These are phyloP conservation scores for Momotus momota DNA, from an alignment of 2,797 vertebrate genomes.

Conservation along the genomic window DNA sequence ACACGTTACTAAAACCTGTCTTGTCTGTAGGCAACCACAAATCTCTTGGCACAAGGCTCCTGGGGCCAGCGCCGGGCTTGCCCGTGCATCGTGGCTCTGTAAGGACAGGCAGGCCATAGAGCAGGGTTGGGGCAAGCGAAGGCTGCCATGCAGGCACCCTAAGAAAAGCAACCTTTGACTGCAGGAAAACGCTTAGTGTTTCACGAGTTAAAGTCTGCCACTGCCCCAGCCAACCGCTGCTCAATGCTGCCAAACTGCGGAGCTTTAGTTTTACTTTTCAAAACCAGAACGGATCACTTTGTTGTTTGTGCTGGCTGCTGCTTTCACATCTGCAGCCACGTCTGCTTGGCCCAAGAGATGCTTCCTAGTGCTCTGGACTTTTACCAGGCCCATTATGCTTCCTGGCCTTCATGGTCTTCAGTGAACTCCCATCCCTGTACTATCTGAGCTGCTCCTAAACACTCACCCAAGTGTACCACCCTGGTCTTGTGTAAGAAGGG, in stretches of 20 bases:
- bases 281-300: neutral
- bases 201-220: neutral
- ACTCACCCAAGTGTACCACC: neutral
- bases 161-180: neutral
- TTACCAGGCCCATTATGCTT: neutral
- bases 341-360: neutral
- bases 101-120: accelerated
- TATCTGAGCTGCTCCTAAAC: neutral
- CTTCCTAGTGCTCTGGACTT: neutral
- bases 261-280: neutral
- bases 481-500: neutral
- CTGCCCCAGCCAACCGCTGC: neutral
- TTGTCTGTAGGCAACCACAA: neutral
- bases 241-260: neutral
- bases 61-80: accelerated
- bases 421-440: neutral
- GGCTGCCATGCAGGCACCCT: neutral
- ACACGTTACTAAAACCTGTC: neutral
- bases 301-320: neutral
- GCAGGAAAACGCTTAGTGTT: neutral
- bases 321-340: neutral
- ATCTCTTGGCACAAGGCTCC: neutral
- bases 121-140: neutral
- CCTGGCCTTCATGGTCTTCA: neutral
- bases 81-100: accelerated